Conservation (phyloP, 2,888 invertebrate genomes). For the Frankliniella fusca region DNA sequence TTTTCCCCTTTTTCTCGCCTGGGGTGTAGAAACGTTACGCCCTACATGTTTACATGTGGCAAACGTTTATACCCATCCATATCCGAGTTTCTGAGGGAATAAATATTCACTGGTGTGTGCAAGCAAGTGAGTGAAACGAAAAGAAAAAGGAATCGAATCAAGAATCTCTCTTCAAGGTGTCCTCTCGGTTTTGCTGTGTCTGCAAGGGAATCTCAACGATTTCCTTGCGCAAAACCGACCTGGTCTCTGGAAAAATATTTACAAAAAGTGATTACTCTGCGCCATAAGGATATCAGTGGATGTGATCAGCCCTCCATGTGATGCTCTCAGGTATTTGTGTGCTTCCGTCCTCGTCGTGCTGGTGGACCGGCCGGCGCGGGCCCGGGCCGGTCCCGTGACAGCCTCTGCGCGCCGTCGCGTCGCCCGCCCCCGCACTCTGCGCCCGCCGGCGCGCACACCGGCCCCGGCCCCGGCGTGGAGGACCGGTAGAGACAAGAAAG, state of each 20-base stretch:
- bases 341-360: no score
- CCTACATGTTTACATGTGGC: background rate
- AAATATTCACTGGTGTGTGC: background rate
- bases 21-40: background rate
- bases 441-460: background rate
- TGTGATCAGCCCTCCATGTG: no score
- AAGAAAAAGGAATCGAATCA: background rate
- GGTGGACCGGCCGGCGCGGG: no score
- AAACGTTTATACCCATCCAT: background rate
- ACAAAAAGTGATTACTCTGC: conserved; percentile 1
- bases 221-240: no score
- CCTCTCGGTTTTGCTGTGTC: no score
- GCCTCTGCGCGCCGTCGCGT: background rate
- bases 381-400: no score
- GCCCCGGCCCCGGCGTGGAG: background rate
- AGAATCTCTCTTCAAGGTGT: no score
- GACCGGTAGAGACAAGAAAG: background rate
- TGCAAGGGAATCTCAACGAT: no score
- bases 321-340: conserved; percentile 5
- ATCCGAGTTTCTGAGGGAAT: background rate
- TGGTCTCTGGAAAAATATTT: no score
- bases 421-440: background rate
- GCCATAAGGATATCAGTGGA: background rate
- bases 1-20: no score
- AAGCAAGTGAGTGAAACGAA: background rate